Evolutionary conservation across 2,797 vertebrate genomes (phyloP).

Genomic region (Ara ararauna): DNA sequence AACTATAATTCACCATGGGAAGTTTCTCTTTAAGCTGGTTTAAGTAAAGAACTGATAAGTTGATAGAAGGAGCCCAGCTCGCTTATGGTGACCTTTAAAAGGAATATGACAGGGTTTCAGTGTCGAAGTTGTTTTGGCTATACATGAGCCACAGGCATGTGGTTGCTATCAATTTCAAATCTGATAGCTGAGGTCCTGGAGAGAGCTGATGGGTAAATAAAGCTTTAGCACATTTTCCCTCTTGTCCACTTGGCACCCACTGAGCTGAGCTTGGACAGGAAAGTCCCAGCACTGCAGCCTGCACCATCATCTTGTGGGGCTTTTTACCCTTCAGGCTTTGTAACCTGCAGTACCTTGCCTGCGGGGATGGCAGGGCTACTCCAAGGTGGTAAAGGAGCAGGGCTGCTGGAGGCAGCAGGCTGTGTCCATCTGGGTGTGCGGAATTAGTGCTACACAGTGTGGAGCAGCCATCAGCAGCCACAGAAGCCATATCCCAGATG

Average conservation of each 20-base stretch:
- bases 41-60: neutral
- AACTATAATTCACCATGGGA: conserved; percentile 47
- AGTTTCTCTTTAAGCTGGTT: conserved; percentile 40
- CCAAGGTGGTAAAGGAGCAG: neutral
- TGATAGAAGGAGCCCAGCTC: conserved; percentile 31
- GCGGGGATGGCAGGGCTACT: neutral
- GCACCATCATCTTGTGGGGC: fast-evolving
- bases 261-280: neutral
- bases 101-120: conserved; percentile 14
- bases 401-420: neutral
- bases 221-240: neutral
- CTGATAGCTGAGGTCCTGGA: neutral
- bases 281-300: neutral
- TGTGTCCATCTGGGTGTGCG: neutral
- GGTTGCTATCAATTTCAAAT: neutral
- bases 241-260: neutral
- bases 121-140: neutral
- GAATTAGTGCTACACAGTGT: neutral
- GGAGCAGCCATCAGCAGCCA: neutral
- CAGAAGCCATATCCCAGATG: neutral
- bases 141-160: neutral
- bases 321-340: neutral
- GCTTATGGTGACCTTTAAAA: conserved; percentile 51
- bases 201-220: neutral
- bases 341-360: neutral